Conservation (phyloP, 2,888 invertebrate species). For the Perizoma affinitatum region DNA sequence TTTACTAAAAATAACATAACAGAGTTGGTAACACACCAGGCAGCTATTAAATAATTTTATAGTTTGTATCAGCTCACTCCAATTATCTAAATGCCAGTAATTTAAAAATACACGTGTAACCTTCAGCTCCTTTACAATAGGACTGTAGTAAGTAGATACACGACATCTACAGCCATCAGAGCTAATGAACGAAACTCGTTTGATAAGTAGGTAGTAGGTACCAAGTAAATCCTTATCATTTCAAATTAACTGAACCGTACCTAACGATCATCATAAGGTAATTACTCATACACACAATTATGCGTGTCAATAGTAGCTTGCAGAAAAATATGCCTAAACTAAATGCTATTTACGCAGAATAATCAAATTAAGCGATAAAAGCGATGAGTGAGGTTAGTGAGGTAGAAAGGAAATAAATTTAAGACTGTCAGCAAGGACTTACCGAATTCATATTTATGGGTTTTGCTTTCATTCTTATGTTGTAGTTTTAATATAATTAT, state of each 20-base stretch:
- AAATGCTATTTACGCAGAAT: background rate
- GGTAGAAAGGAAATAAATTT: too few species aligned
- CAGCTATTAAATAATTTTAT: background rate
- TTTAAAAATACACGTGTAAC: conserved; percentile 12
- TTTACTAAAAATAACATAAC: too few species aligned
- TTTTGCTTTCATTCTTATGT: background rate
- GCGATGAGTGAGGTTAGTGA: background rate
- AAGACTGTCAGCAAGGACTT: background rate
- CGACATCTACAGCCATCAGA: background rate
- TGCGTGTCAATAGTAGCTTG: background rate
- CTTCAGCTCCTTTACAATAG: conserved; percentile 12
- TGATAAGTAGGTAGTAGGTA: conserved; percentile 3
- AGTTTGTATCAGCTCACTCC: background rate
- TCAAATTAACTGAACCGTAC: conserved; percentile 11
- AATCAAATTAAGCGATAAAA: too few species aligned
- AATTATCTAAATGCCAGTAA: background rate
- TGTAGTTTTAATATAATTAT: too few species aligned
- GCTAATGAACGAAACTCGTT: conserved; percentile 14
- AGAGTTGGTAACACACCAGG: background rate
- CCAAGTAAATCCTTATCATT: too few species aligned
- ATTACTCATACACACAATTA: background rate
- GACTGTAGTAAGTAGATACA: conserved; percentile 11
- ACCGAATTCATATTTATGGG: background rate
- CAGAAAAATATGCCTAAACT: background rate
- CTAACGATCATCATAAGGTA: conserved; percentile 4